Percentiles rank a stretch among this genome's conserved stretches.
phyloP scores from a whole-genome alignment of 2,797 vertebrate species.

The Oreonectes daqikongensis region DNA sequence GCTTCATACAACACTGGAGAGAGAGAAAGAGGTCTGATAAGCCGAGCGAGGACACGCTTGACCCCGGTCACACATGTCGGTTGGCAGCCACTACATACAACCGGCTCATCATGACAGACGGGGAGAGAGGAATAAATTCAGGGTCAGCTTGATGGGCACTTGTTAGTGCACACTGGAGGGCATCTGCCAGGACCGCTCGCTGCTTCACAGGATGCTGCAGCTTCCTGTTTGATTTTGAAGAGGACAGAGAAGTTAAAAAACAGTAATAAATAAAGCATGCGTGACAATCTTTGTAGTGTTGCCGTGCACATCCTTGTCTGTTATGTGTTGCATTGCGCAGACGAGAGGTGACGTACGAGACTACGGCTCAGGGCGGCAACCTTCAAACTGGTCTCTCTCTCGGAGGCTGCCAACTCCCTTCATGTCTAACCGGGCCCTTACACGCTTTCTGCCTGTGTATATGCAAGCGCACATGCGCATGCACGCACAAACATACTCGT shows the following conservation, averaged over 20 bases:
- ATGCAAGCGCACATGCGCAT: neutral
- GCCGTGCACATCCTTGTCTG: constrained; percentile 75
- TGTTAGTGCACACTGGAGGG: constrained; percentile 45
- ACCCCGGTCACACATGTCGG: constrained; percentile 51
- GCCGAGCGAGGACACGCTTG: constrained; percentile 28
- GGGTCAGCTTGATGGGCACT: constrained; percentile 52
- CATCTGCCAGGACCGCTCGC: constrained; percentile 30
- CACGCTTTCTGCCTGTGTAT: constrained; percentile 52
- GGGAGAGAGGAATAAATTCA: constrained; percentile 59
- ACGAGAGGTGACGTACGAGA: constrained; percentile 79
- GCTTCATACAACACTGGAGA: constrained; percentile 4
- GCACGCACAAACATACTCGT: constrained; percentile 16
- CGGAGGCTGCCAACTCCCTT: constrained; percentile 72
- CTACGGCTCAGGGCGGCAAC: constrained; percentile 78
- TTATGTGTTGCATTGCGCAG: constrained; percentile 80
- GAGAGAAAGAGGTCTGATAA: constrained; percentile 40
- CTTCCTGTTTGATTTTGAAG: constrained; percentile 27
- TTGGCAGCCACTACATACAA: constrained; percentile 32
- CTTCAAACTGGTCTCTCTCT: constrained; percentile 77
- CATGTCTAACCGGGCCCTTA: constrained; percentile 66
- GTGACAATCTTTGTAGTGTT: constrained; percentile 67
- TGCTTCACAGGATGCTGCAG: constrained; percentile 12
- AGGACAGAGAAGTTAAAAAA: constrained; percentile 33
- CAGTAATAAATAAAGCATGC: constrained; percentile 43
- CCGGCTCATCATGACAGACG: constrained; percentile 56